Percentiles rank a stretch among this genome's conserved stretches.
Evolutionary conservation across 1,140 invertebrate genomes (phyloP).

Genomic region (Rhopalosiphum maidis): DNA sequence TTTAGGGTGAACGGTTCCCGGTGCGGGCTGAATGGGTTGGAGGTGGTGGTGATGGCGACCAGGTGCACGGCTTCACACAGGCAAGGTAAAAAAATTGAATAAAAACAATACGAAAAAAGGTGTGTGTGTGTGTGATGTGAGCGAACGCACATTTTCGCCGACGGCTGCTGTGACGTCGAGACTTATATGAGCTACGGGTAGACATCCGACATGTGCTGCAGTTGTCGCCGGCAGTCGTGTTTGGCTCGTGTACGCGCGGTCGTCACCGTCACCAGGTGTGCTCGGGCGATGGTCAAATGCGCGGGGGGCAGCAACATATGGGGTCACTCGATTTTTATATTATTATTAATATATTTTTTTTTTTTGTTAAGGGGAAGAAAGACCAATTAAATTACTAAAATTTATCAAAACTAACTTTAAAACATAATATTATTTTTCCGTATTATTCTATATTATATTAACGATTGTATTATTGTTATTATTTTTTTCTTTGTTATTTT

Average conservation of each 20-base stretch:
- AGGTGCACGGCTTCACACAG: constrained; percentile 3
- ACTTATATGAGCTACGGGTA: not conserved
- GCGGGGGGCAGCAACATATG: too few species aligned
- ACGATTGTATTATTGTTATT: not conserved
- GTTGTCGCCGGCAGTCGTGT: not conserved
- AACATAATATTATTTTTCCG: too few species aligned
- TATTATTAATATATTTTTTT: not conserved
- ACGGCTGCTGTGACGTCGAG: not conserved
- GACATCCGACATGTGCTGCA: not conserved
- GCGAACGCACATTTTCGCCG: not conserved
- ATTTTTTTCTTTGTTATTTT: constrained; percentile 3
- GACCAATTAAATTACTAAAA: not conserved
- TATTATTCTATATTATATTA: not conserved
- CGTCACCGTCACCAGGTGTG: not conserved
- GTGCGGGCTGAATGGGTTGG: not conserved
- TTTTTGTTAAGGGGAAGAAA: not conserved
- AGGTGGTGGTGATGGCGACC: not conserved
- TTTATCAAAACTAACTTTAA: not conserved
- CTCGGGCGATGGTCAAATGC: not conserved
- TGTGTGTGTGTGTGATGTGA: not conserved
- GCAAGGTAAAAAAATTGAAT: not conserved
- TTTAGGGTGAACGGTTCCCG: not conserved
- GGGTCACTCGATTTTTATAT: not conserved
- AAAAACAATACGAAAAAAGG: not conserved
- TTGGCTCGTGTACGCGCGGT: too few species aligned